Evolutionary conservation across 53 echinoderm and acorn worm species (phyloP).

Genomic region (Crossaster papposus): DNA sequence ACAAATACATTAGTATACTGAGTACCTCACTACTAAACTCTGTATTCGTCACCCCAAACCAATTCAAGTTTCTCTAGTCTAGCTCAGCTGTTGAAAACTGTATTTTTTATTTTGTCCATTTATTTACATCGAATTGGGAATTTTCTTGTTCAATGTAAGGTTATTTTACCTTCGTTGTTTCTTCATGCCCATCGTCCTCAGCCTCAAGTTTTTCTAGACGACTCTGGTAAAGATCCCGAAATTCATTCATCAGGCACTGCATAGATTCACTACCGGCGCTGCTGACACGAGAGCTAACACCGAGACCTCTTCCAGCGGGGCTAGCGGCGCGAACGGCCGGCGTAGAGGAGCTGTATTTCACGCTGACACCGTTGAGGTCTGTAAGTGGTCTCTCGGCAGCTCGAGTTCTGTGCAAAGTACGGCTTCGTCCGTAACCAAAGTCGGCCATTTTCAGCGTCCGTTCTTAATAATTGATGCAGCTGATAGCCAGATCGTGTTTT

Average conservation of each 20-base stretch:
- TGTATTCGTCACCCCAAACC: too few species aligned
- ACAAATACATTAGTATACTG: too few species aligned
- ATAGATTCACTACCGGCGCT: conserved; percentile 72
- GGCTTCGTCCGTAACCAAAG: conserved; percentile 3
- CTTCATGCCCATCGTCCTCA: conserved; percentile 54
- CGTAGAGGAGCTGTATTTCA: conserved; percentile 43
- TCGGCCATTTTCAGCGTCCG: conserved; percentile 40
- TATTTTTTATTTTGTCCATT: too few species aligned
- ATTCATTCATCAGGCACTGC: conserved; percentile 78
- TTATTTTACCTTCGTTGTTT: conserved; percentile 61
- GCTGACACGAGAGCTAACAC: conserved; percentile 38
- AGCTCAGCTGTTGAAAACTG: too few species aligned
- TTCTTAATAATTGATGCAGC: neutral
- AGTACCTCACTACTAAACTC: too few species aligned
- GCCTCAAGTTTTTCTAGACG: conserved; percentile 70
- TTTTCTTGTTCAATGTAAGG: too few species aligned
- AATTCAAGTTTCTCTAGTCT: too few species aligned
- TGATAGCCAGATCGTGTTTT: neutral
- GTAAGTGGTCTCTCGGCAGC: conserved; percentile 40
- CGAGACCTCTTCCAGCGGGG: conserved; percentile 40
- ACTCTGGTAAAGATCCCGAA: conserved; percentile 77
- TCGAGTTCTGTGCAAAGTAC: conserved; percentile 10
- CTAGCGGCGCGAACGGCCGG: conserved; percentile 23
- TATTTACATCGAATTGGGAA: too few species aligned
- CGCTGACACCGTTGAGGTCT: conserved; percentile 18